Evolutionary conservation across 2,888 invertebrate genomes (phyloP).

Genomic region (Rotaria macrura): DNA sequence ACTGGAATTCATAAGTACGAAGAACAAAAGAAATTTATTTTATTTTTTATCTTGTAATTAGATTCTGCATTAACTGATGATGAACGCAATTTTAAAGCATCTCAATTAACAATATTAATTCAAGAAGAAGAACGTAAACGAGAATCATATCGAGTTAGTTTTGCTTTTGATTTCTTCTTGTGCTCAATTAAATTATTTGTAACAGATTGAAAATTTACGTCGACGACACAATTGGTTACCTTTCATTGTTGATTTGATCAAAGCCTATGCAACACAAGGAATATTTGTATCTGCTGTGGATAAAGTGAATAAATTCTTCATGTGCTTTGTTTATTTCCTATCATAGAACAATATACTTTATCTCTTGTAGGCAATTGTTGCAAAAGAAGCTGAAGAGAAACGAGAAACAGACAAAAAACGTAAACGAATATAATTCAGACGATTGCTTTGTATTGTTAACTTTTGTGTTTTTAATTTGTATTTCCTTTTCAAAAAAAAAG

Average conservation of each 20-base stretch:
- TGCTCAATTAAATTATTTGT: background rate
- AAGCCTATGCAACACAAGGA: slow-evolving; percentile 29
- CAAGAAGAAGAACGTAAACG: slow-evolving; percentile 7
- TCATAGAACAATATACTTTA: background rate
- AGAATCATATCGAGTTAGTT: background rate
- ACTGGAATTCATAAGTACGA: no score
- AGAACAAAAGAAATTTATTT: no score
- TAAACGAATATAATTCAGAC: background rate
- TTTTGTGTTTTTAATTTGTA: background rate
- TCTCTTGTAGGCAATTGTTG: background rate
- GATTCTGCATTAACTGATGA: background rate
- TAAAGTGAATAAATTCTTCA: no score
- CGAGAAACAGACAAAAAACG: background rate
- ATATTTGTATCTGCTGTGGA: background rate
- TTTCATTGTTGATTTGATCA: slow-evolving; percentile 57
- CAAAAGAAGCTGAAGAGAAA: slow-evolving; percentile 8
- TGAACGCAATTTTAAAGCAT: background rate
- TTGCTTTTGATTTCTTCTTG: background rate
- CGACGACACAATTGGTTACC: slow-evolving; percentile 94
- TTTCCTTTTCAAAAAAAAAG: background rate
- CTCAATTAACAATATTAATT: background rate
- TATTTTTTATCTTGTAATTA: background rate
- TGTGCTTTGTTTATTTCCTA: background rate
- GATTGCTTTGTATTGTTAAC: background rate
- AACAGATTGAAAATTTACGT: slow-evolving; percentile 65